A percentile compares a stretch with the other conserved stretches of the same genome.
These are phyloP conservation scores for Aspidoscelis tigris DNA, from an alignment of 2,113 vertebrate species.

Conservation along the genomic window DNA sequence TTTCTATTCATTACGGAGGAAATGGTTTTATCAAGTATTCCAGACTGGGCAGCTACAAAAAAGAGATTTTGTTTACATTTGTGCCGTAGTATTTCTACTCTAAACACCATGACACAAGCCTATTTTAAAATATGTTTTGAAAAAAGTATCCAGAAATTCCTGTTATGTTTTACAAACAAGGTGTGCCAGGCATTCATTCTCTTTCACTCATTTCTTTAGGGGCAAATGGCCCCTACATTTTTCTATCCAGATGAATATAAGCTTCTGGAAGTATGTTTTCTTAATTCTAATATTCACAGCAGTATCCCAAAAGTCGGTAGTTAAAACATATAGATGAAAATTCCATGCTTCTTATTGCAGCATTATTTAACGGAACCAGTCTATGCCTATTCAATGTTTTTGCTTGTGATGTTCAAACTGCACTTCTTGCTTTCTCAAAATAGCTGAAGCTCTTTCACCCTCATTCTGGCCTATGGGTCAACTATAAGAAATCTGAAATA, in stretches of 20 bases:
- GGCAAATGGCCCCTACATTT: background rate
- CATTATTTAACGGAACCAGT: background rate
- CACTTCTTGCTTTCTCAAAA: too few relatives aligned
- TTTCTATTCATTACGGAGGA: slow-evolving; percentile 87
- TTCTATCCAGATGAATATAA: too few relatives aligned
- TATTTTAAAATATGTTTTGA: background rate
- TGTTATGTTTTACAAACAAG: background rate
- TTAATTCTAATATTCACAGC: too few relatives aligned
- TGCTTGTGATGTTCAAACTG: too few relatives aligned
- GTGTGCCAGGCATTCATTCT: background rate
- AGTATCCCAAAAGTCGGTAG: background rate
- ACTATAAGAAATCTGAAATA: too few relatives aligned
- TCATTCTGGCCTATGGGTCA: too few relatives aligned
- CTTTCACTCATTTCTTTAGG: background rate
- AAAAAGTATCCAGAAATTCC: background rate
- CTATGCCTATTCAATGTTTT: too few relatives aligned
- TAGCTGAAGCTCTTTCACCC: too few relatives aligned
- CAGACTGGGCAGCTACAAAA: slow-evolving; percentile 89
- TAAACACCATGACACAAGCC: background rate
- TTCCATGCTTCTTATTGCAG: too few relatives aligned
- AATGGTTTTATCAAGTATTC: slow-evolving; percentile 88
- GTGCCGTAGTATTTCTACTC: background rate
- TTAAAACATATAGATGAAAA: background rate
- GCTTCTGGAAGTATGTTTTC: too few relatives aligned
- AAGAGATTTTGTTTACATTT: slow-evolving; percentile 10